Evolutionary conservation across 2,113 vertebrate species (phyloP).

Genomic region (Bathybates hornii): DNA sequence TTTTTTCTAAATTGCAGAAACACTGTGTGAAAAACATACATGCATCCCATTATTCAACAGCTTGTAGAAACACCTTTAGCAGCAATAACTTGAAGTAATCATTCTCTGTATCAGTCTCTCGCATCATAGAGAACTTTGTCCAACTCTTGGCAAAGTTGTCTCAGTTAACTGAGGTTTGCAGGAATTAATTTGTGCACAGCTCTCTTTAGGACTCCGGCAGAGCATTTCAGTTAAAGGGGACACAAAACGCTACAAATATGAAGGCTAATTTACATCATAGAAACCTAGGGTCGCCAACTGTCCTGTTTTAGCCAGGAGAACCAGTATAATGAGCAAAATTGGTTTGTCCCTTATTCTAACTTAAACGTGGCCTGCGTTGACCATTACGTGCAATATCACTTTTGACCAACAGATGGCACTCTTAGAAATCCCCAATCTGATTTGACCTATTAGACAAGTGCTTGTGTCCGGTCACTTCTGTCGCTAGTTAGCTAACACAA

Average conservation of each 20-base stretch:
- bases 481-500: not conserved
- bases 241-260: not conserved
- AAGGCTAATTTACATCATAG: not conserved
- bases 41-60: not conserved
- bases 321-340: not conserved
- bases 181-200: not conserved
- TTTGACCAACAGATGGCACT: not conserved
- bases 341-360: not conserved
- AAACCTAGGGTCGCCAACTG: not conserved
- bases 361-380: not conserved
- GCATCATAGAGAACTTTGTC: not conserved
- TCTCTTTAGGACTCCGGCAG: not conserved
- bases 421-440: not conserved
- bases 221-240: not conserved
- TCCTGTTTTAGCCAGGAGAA: not conserved
- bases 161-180: not conserved
- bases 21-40: not conserved
- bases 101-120: not conserved
- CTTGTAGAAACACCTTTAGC: not conserved
- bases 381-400: not conserved
- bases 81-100: not conserved
- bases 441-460: not conserved
- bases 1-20: not conserved
- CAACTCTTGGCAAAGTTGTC: not conserved
- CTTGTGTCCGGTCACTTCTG: accelerated